Percentiles rank a stretch among this genome's conserved stretches.
These are phyloP conservation scores for Hydraecia micacea DNA, from an alignment of 2,888 invertebrate species.

Conservation along the genomic window DNA sequence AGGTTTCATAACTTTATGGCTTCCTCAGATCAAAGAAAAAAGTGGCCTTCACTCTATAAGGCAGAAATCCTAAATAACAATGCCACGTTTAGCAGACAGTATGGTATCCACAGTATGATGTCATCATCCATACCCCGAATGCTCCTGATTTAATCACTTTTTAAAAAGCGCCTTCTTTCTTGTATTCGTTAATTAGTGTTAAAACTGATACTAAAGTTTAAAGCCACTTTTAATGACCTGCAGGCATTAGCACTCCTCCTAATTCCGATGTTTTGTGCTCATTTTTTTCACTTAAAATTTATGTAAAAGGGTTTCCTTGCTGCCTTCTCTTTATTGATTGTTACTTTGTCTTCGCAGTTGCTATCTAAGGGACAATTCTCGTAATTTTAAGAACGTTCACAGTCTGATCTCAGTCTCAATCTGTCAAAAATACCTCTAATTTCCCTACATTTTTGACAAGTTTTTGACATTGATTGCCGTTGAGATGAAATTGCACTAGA, in stretches of 20 bases:
- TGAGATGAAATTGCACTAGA: too few relatives aligned
- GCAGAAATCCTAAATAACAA: background rate
- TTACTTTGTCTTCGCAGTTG: background rate
- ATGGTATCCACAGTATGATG: slow-evolving; percentile 24
- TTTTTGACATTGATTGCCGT: too few relatives aligned
- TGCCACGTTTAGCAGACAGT: slow-evolving; percentile 27
- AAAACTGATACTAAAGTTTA: slow-evolving; percentile 34
- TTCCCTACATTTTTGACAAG: too few relatives aligned
- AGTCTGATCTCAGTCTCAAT: too few relatives aligned
- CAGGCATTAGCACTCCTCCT: slow-evolving; percentile 38
- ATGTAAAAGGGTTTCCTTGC: slow-evolving; percentile 17
- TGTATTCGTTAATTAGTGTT: slow-evolving; percentile 36
- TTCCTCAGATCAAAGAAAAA: background rate
- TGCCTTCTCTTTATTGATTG: background rate
- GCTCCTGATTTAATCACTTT: slow-evolving; percentile 12
- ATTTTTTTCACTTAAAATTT: slow-evolving; percentile 4
- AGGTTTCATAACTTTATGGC: background rate
- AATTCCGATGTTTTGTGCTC: slow-evolving; percentile 30
- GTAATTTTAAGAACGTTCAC: too few relatives aligned
- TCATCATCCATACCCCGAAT: slow-evolving; percentile 7
- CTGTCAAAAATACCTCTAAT: too few relatives aligned
- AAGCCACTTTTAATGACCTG: slow-evolving; percentile 24
- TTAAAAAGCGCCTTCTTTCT: background rate
- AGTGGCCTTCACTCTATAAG: background rate
- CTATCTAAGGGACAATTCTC: background rate